Conservation (phyloP, 2,888 invertebrate species). For the Belgica antarctica region DNA sequence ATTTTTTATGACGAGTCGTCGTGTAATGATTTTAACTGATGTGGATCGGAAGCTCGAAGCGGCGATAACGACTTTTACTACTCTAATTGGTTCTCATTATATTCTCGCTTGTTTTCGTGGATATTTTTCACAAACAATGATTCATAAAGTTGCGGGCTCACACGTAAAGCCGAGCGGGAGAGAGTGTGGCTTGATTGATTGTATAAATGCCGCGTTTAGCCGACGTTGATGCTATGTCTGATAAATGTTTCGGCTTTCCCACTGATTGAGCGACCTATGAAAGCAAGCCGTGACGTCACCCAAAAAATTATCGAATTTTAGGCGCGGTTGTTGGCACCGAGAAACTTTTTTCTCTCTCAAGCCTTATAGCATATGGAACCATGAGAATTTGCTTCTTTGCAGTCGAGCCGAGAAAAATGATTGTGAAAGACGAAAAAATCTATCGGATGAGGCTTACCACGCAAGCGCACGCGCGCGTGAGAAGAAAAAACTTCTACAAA, state of each 20-base stretch:
- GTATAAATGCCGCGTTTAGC: neutral
- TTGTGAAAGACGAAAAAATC: neutral
- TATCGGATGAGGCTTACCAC: constrained; percentile 18
- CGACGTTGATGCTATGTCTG: neutral
- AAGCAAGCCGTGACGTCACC: constrained; percentile 34
- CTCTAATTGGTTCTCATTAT: constrained; percentile 40
- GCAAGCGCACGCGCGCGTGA: constrained; percentile 20
- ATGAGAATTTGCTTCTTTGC: constrained; percentile 16
- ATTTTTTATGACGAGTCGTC: constrained; percentile 1
- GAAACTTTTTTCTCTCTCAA: constrained; percentile 6
- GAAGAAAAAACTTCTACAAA: constrained; percentile 31
- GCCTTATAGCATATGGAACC: constrained; percentile 35
- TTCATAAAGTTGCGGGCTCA: neutral
- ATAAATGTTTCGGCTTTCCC: neutral
- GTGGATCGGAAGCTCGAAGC: constrained; percentile 34
- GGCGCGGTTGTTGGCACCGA: constrained; percentile 40
- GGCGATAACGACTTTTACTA: constrained; percentile 39
- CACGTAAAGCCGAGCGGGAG: neutral
- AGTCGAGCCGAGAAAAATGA: neutral
- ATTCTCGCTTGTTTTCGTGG: constrained; percentile 10
- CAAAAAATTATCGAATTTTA: constrained; percentile 31
- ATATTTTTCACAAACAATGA: constrained; percentile 5
- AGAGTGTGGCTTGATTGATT: constrained; percentile 8
- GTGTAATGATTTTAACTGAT: constrained; percentile 39
- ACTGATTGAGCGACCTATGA: neutral